Evolutionary conservation across 2,113 vertebrate genomes (phyloP).

Genomic region (Montifringilla adamsi): DNA sequence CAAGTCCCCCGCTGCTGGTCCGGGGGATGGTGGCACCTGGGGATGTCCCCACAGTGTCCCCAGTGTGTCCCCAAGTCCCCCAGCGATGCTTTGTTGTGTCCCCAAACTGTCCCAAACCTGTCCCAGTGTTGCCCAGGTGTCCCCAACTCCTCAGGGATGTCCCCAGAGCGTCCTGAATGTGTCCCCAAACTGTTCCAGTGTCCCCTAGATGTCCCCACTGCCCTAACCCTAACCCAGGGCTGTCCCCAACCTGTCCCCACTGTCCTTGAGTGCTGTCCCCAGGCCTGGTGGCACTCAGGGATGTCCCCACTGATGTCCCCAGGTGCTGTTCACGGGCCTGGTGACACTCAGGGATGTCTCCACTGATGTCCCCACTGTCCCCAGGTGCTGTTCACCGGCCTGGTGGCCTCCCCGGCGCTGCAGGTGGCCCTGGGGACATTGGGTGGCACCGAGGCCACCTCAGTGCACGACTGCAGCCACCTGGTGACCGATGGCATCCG

Average conservation of each 20-base stretch:
- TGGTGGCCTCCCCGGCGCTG: not conserved
- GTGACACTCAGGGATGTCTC: not conserved
- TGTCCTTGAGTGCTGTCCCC: not conserved
- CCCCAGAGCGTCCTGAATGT: not conserved
- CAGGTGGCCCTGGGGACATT: not conserved
- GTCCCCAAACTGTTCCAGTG: not conserved
- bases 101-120: not conserved
- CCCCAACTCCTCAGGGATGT: not conserved
- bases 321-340: not conserved
- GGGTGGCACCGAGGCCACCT: not conserved
- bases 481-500: constrained; percentile 9
- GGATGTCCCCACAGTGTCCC: not conserved
- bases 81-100: not conserved
- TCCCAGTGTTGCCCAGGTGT: not conserved
- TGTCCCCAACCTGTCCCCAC: not conserved
- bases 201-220: not conserved
- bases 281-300: not conserved
- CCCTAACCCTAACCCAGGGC: not conserved
- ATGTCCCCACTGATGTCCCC: not conserved
- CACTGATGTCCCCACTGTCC: not conserved
- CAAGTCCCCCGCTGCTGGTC: too few species aligned
- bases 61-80: not conserved
- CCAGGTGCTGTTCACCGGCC: not conserved
- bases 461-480: not conserved
- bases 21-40: too few species aligned